A percentile compares a stretch with the other conserved stretches of the same genome.
phyloP scores from a whole-genome alignment of 2,113 vertebrate species.

The Pao palembangensis region DNA sequence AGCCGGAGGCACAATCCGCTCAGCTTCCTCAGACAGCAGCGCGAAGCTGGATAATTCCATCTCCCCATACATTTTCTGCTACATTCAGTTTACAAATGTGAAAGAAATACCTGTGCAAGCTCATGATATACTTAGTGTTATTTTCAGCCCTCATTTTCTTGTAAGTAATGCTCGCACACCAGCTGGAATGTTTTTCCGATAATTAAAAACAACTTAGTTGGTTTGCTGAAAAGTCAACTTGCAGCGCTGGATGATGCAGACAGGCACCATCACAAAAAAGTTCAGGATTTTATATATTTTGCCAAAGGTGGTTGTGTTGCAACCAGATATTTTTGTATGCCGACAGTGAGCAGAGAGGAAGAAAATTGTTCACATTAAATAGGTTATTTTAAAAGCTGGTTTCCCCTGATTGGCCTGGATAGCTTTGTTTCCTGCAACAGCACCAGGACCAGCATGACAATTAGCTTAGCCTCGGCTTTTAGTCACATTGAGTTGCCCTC shows the following conservation, averaged over 20 bases:
- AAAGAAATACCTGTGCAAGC: no score
- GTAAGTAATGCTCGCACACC: no score
- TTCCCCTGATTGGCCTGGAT: conserved; percentile 17
- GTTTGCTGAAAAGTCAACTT: neutral
- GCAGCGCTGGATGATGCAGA: conserved; percentile 46
- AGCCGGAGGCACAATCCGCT: conserved; percentile 31
- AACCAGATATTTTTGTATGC: no score
- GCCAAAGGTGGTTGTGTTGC: no score
- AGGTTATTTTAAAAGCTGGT: conserved; percentile 11
- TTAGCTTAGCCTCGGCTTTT: conserved; percentile 39
- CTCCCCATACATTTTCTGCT: neutral
- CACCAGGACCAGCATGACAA: conserved; percentile 42
- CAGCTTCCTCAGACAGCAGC: conserved; percentile 23
- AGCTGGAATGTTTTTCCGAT: no score
- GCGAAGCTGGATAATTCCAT: conserved; percentile 25
- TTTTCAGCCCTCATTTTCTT: no score
- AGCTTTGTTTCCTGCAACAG: conserved; percentile 34
- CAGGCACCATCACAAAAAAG: no score
- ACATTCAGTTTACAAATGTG: conserved; percentile 19
- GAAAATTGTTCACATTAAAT: conserved; percentile 11
- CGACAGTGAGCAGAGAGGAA: conserved; percentile 7
- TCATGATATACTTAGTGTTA: no score
- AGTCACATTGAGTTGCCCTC: conserved; percentile 44
- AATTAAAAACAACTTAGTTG: no score
- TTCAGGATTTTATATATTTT: no score